These are phyloP conservation scores for Azemiops feae DNA, from an alignment of 2,113 vertebrate genomes.

Conservation along the genomic window DNA sequence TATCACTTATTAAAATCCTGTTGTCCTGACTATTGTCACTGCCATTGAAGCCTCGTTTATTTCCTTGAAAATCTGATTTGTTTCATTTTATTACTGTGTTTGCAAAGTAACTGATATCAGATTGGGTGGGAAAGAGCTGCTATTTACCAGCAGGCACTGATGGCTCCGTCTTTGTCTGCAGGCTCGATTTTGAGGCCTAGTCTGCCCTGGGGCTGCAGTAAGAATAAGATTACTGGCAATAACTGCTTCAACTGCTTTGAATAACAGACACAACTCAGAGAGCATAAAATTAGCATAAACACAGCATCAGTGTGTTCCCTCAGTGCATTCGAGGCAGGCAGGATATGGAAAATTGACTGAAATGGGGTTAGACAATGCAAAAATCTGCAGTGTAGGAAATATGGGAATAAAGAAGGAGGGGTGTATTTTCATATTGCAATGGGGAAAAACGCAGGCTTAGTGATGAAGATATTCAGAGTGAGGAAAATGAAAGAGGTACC, in stretches of 20 bases:
- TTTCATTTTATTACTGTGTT: constrained; percentile 91
- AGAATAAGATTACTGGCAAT: constrained; percentile 95
- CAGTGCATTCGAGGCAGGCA: constrained; percentile 73
- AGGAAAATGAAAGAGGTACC: constrained; percentile 58
- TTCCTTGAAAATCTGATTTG: constrained; percentile 90
- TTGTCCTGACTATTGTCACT: constrained; percentile 83
- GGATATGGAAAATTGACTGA: constrained; percentile 81
- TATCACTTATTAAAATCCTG: constrained; percentile 81
- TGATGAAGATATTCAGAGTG: constrained; percentile 51
- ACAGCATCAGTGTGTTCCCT: constrained; percentile 78
- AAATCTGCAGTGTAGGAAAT: constrained; percentile 69
- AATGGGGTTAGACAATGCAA: constrained; percentile 78
- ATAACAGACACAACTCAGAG: constrained; percentile 89
- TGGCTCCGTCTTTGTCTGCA: constrained; percentile 83
- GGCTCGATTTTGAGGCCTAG: constrained; percentile 79
- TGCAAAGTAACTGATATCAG: constrained; percentile 85
- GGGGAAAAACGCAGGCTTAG: constrained; percentile 64
- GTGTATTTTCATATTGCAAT: constrained; percentile 49
- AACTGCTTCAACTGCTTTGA: constrained; percentile 87
- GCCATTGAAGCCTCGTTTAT: constrained; percentile 85
- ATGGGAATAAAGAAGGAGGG: constrained; percentile 51
- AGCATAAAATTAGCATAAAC: constrained; percentile 87
- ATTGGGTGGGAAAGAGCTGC: constrained; percentile 82
- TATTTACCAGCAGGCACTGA: constrained; percentile 84
- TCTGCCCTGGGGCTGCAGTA: constrained; percentile 79